Evolutionary conservation across 2,797 vertebrate genomes (phyloP).

Genomic region (Hoplostethus mediterraneus): DNA sequence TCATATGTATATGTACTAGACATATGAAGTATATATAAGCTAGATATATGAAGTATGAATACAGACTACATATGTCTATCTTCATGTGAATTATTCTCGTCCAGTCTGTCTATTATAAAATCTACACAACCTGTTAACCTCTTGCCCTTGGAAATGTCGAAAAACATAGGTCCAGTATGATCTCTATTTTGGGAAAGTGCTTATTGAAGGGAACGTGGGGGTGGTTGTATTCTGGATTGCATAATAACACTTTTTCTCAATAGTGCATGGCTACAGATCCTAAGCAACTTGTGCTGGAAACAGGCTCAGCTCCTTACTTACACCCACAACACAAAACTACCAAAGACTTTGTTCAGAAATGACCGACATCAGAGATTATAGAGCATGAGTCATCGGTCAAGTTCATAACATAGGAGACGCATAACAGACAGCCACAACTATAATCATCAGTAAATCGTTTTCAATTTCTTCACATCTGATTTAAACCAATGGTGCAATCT

Average conservation of each 20-base stretch:
- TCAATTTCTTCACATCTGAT: background rate
- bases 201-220: constrained; percentile 73
- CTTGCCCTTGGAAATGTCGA: constrained; percentile 5
- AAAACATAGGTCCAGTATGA: constrained; percentile 35
- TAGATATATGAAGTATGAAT: too few relatives aligned
- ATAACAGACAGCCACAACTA: constrained; percentile 2
- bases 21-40: too few relatives aligned
- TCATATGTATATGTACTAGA: too few relatives aligned
- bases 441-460: background rate
- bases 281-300: constrained; percentile 72
- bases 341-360: constrained; percentile 49
- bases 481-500: background rate
- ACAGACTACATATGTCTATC: too few relatives aligned
- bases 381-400: constrained; percentile 5
- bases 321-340: constrained; percentile 64
- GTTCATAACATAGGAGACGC: constrained; percentile 19
- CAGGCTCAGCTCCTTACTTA: constrained; percentile 71
- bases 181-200: constrained; percentile 72
- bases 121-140: constrained; percentile 41
- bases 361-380: constrained; percentile 32
- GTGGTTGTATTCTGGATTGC: constrained; percentile 71
- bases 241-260: constrained; percentile 73
- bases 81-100: background rate
- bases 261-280: constrained; percentile 71
- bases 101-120: constrained; percentile 1